Evolutionary conservation across 2,113 vertebrate species (phyloP), one percentile per base, ranked within the genome.

Genomic region (Mobula hypostoma): DNA sequence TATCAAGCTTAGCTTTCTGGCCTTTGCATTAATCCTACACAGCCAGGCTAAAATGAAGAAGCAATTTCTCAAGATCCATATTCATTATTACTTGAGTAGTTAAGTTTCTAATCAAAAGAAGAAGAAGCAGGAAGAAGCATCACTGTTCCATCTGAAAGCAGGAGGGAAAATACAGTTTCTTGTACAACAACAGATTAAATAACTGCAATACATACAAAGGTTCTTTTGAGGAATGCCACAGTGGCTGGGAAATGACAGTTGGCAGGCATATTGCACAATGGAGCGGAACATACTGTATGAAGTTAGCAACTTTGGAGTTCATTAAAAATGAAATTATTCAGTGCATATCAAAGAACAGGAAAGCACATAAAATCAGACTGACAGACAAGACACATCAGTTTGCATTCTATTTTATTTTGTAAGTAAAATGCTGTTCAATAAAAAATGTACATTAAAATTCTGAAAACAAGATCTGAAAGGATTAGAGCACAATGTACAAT

Each of bases 91-190:
- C 40, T 93, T 93, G 91, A 70, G 91, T 21, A 74, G 40, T 56
- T 68, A 74, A 93, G 68, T 70, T 93, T 93, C 70, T 76, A 93
- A 93, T 93, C 91, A 74, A 93, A 93, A 74, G 90, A 56, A 93
- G 90, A 61, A 90, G 85, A 93, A 74, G 70, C 70, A 74, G 91
- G 70, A 93, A 93, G 91, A 74, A 92, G 90, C 90, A 92, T 92
- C 90, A 92, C 36, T 93, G 91, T 93, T 76, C 68, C 48, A 40
- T 93, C 91, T 93, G 91, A 93, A 93, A 93, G 91, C 91, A 93
- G 56, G 91, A 48, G 70, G 48, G 91, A 93, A 93, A 66, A 93
- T 74, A 93, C 27, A 40, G 36, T 93, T 93, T 93, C 70, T 74
- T 56, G 91, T 93, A 93, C 68, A 93, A 74, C 68, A 92, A 72